Conservation (phyloP, 35 echinoderm and acorn worm species). For the Ptychodera flava region DNA sequence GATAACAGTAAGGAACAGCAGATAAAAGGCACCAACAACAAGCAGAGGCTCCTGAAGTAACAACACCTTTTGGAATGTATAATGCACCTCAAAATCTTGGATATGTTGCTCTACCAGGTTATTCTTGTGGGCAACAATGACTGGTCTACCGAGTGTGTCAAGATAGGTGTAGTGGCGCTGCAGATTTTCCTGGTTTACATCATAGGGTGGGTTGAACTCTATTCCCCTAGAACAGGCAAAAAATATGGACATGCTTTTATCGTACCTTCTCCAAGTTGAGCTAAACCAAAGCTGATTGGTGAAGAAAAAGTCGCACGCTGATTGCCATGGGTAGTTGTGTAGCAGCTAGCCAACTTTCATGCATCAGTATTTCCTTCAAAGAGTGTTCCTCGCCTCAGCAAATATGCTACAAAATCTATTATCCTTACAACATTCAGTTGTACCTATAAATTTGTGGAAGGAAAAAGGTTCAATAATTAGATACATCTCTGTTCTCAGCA, state of each 20-base stretch:
- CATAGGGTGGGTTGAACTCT: constrained; percentile 47
- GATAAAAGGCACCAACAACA: constrained; percentile 84
- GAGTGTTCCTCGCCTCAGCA: no score
- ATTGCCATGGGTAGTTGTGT: no score
- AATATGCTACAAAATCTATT: no score
- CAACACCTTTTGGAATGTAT: constrained; percentile 70
- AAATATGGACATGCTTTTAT: neutral
- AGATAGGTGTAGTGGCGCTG: constrained; percentile 86
- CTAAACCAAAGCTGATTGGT: no score
- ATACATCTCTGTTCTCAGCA: no score
- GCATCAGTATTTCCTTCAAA: no score
- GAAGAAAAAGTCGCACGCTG: no score
- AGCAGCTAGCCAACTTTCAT: no score
- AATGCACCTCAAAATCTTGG: constrained; percentile 94
- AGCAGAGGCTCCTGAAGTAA: constrained; percentile 95
- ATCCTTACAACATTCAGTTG: no score
- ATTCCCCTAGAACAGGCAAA: constrained; percentile 42
- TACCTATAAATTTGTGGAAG: no score
- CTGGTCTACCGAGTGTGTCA: constrained; percentile 65
- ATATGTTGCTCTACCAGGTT: constrained; percentile 94
- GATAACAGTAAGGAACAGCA: constrained; percentile 80
- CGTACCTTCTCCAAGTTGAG: no score
- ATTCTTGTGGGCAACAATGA: constrained; percentile 64
- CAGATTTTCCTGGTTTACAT: constrained; percentile 33
- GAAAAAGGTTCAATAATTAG: no score